Percentiles rank a stretch among this genome's conserved stretches.
Conservation (phyloP, 37 sponge, comb jelly and placozoan genomes). For the Axinella damicornis region DNA sequence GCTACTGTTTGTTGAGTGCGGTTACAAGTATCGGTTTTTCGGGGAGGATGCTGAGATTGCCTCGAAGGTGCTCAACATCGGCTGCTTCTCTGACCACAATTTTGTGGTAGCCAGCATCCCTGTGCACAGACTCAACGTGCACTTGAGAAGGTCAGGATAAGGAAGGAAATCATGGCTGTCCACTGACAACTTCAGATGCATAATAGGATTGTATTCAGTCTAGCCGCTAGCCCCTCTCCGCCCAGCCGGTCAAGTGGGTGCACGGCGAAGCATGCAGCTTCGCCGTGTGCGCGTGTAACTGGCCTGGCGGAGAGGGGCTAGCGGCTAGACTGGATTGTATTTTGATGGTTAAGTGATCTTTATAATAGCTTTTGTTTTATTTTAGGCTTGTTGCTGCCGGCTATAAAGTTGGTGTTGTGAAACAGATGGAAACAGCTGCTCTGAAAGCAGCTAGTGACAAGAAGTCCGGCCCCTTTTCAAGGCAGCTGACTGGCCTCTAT, state of each 20-base stretch:
- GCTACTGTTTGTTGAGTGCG: constrained; percentile 62
- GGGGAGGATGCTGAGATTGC: constrained; percentile 65
- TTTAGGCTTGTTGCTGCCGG: constrained; percentile 60
- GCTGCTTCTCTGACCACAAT: constrained; percentile 56
- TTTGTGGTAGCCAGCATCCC: constrained; percentile 54
- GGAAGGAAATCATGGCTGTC: too few relatives aligned
- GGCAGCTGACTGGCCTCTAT: constrained; percentile 63
- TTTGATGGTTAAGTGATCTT: too few relatives aligned
- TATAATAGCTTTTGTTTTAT: too few relatives aligned
- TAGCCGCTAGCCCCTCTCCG: too few relatives aligned
- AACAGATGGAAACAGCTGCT: constrained; percentile 71
- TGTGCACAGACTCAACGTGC: constrained; percentile 42
- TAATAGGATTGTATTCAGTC: too few relatives aligned
- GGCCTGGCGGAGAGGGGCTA: too few relatives aligned
- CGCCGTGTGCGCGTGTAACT: too few relatives aligned
- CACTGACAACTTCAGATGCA: too few relatives aligned
- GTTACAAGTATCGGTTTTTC: constrained; percentile 69
- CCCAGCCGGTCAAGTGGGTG: too few relatives aligned
- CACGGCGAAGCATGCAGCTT: too few relatives aligned
- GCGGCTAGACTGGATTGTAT: too few relatives aligned
- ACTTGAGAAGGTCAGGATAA: constrained; percentile 59
- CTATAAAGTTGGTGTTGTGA: constrained; percentile 70
- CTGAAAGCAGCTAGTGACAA: constrained; percentile 63
- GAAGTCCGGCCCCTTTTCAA: constrained; percentile 52
- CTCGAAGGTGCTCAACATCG: constrained; percentile 52